Percentiles rank a stretch among this genome's conserved stretches.
These are phyloP conservation scores for Andrena chrysosceles DNA, from an alignment of 2,888 invertebrate genomes.

Conservation along the genomic window DNA sequence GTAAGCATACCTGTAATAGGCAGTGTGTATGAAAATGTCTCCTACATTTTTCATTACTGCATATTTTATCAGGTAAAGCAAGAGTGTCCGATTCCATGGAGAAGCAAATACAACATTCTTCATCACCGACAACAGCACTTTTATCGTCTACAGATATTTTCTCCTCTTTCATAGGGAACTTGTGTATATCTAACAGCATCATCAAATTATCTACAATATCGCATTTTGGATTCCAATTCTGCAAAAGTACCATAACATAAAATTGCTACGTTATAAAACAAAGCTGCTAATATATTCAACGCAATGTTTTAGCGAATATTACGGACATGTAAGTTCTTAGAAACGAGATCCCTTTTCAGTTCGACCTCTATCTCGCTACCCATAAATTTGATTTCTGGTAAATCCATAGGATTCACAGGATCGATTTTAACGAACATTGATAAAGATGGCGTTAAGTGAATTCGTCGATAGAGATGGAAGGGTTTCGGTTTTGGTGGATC, in stretches of 20 bases:
- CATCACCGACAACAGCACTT: slow-evolving; percentile 73
- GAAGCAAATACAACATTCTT: slow-evolving; percentile 83
- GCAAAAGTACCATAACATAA: slow-evolving; percentile 24
- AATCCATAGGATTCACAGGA: slow-evolving; percentile 72
- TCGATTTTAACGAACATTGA: slow-evolving; percentile 78
- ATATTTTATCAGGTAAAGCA: slow-evolving; percentile 77
- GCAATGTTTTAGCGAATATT: background rate
- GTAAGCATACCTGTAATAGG: slow-evolving; percentile 74
- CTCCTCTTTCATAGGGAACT: slow-evolving; percentile 74
- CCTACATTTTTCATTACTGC: slow-evolving; percentile 79
- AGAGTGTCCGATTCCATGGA: slow-evolving; percentile 74
- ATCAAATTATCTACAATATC: slow-evolving; percentile 76
- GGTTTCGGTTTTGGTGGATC: slow-evolving; percentile 81
- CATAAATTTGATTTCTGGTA: slow-evolving; percentile 79
- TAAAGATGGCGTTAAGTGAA: slow-evolving; percentile 77
- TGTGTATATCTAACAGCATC: slow-evolving; percentile 75
- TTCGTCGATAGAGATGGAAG: slow-evolving; percentile 79
- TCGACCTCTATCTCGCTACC: slow-evolving; percentile 78
- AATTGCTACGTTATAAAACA: slow-evolving; percentile 1
- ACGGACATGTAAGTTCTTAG: slow-evolving; percentile 73
- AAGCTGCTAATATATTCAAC: background rate
- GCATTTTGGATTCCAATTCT: slow-evolving; percentile 78
- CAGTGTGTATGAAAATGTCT: slow-evolving; percentile 80
- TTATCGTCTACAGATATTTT: slow-evolving; percentile 37
- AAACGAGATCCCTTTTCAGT: slow-evolving; percentile 72